Conservation (phyloP, 2,797 vertebrate species). For the Hydrolagus colliei region DNA sequence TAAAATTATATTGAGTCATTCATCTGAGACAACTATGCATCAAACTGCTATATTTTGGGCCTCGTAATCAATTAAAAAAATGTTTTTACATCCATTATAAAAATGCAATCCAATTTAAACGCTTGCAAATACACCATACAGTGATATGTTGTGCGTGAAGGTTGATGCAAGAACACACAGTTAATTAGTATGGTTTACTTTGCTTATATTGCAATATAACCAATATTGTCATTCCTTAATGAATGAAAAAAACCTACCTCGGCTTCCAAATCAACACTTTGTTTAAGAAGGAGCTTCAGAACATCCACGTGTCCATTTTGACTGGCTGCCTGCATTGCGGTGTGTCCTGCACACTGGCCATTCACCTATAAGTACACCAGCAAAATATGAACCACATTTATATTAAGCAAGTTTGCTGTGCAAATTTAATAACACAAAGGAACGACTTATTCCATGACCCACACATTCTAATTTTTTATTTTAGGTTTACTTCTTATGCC, state of each 20-base stretch:
- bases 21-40: background rate
- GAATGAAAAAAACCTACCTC: conserved; percentile 64
- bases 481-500: too few relatives aligned
- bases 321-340: conserved; percentile 97
- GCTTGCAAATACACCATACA: too few relatives aligned
- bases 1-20: background rate
- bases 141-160: background rate
- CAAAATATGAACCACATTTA: too few relatives aligned
- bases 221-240: background rate
- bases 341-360: conserved; percentile 95
- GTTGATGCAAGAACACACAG: background rate
- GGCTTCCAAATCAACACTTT: conserved; percentile 94
- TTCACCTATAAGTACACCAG: conserved; percentile 68
- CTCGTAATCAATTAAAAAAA: background rate
- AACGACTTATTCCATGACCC: too few relatives aligned
- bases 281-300: conserved; percentile 90
- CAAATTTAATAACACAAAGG: too few relatives aligned
- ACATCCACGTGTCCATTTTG: conserved; percentile 97
- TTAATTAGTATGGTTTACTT: too few relatives aligned
- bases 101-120: too few relatives aligned
- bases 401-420: too few relatives aligned
- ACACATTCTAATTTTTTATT: too few relatives aligned
- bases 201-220: too few relatives aligned
- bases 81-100: background rate
- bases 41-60: background rate